Evolutionary conservation across 2,113 vertebrate species (phyloP), one percentile per base, ranked within the genome.

Genomic region (Lagopus muta): DNA sequence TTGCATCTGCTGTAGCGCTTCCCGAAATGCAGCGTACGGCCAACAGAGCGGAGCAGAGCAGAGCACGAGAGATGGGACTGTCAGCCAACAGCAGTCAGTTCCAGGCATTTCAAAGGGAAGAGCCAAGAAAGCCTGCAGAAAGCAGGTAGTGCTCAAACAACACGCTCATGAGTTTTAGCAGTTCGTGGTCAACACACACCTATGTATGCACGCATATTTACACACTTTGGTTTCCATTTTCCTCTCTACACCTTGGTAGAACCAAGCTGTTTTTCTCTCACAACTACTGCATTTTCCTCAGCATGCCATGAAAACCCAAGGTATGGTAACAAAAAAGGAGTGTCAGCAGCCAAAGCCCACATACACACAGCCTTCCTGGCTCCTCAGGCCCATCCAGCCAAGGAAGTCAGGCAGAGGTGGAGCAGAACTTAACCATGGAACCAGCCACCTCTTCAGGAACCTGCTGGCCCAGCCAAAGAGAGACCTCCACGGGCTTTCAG

Each of bases 161-260:
- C 28, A 40, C 20, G 11, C 20, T 76, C 20, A 24, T 6, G 27
- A 27, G 2, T 5, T 84, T 80, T 43, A 57, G 48, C 43, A 30
- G 42, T 8, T 43, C 14, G 11, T 18, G 28, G 8, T 60, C 54
- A 25, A 38, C 1, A 0, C 52, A 25, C 38, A 7, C 34, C 30
- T 8, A 12, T 27, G 9, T 15, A 27, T 1, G 10, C 38, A 4
- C 1, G 8, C 42, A 22, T 4, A 13, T 10, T 43, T 2, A 36
- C 7, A 57, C 11, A 25, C 1, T 8, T 36, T 1, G 2, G 11
- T n/a, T 10, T 32, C 13, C 43, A 62, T 86, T 47, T 60, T 21
- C 13, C 19, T 30, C 28, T 50, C 66, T 36, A 18, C 13, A 7
- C 25, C 36, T 76, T 36, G n/a, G 50, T 57, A 86, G 55, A 65